Percentiles rank a stretch among this genome's conserved stretches.
Evolutionary conservation across 2,888 invertebrate genomes (phyloP).

Genomic region (Erynnis tages): DNA sequence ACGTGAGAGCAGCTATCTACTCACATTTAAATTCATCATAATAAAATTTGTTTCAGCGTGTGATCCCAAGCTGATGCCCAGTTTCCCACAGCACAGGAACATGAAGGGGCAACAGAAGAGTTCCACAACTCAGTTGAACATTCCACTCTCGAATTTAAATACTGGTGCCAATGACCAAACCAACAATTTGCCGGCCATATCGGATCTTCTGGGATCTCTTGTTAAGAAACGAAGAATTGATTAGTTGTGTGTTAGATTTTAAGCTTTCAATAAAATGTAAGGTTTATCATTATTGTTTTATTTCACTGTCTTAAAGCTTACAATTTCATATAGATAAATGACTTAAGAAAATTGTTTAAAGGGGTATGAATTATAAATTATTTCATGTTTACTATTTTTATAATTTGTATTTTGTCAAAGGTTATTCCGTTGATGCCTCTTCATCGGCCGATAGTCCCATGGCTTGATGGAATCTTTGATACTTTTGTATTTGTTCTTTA

Average conservation of each 20-base stretch:
- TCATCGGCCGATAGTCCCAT: slow-evolving; percentile 72
- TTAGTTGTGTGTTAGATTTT: slow-evolving; percentile 22
- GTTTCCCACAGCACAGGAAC: slow-evolving; percentile 97
- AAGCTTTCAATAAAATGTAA: slow-evolving; percentile 30
- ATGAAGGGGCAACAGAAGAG: slow-evolving; percentile 81
- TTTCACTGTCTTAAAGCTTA: background rate
- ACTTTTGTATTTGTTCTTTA: slow-evolving; percentile 57
- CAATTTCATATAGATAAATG: too few species aligned
- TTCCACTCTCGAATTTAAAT: slow-evolving; percentile 73
- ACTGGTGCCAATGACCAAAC: slow-evolving; percentile 86
- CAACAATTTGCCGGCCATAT: slow-evolving; percentile 89
- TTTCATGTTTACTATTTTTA: too few species aligned
- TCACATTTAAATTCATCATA: too few species aligned
- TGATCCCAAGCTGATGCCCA: slow-evolving; percentile 98
- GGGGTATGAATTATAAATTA: too few species aligned
- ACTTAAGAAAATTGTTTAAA: too few species aligned
- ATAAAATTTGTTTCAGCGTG: slow-evolving; percentile 90
- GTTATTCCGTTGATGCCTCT: slow-evolving; percentile 67
- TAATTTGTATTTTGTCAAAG: background rate
- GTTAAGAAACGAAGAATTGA: slow-evolving; percentile 91
- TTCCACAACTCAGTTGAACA: slow-evolving; percentile 62
- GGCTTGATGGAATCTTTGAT: slow-evolving; percentile 69
- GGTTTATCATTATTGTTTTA: slow-evolving; percentile 15
- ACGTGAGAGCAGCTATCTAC: too few species aligned
- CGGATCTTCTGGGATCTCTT: slow-evolving; percentile 90